Evolutionary conservation across 2,888 invertebrate species (phyloP), one percentile per base, ranked within the genome.

Genomic region (Archips crataeganus): DNA sequence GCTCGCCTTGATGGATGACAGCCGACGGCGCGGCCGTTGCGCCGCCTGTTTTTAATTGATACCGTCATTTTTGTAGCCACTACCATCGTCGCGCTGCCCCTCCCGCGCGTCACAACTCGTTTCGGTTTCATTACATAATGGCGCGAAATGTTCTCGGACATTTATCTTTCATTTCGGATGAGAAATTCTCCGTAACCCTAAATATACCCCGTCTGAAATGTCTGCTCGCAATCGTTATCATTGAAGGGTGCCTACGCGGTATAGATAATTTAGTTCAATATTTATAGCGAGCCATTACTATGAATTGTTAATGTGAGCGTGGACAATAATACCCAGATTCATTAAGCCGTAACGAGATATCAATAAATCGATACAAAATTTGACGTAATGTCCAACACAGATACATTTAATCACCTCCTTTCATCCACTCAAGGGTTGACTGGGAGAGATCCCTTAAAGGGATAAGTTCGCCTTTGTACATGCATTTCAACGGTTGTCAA

Each of bases 11-110:
- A 94, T 93, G 87, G 91, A 93, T 93, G 90, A 83, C 86, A 84
- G 83, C 82, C 81, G 77, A 79, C 82, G 79, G 84, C 83, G 80
- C 78, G 79, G 79, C 81, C 82, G 79, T 76, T 79, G 79, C 82
- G 81, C 81, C 81, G 84, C 86, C 86, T 81, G 83, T 87, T 89
- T 92, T 92, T 93, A 93, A 94, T 93, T 92, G 92, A 92, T 91
- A 89, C 85, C 86, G 87, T 87, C 87, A 92, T 92, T 92, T 93
- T 91, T 90, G 86, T 83, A 80, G 47, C 85, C 79, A 79, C 77
- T 77, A 36, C 71, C 76, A 68, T 65, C 76, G 69, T 45, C 63
- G 63, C 63, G 15, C 45, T 23, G 62, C 73, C 73, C 77, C 54
- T 6, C 54, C 54, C 75, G 75, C 73, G 75, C 77, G 75, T 77